Evolutionary conservation across 2,113 vertebrate genomes (phyloP).

Genomic region (Indicator indicator): DNA sequence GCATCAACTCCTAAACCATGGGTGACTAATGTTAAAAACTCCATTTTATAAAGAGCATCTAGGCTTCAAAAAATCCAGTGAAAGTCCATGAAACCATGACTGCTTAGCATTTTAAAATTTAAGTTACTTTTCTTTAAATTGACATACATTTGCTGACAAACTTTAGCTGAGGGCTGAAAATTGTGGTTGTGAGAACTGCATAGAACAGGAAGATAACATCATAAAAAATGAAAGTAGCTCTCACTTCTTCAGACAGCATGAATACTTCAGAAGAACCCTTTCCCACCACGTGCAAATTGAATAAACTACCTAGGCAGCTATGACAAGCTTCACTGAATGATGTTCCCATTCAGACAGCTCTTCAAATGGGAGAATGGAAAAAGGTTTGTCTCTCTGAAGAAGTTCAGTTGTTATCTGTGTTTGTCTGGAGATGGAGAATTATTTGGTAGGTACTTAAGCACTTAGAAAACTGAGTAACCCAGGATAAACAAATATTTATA

Average conservation of each 20-base stretch:
- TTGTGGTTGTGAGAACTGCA: not conserved
- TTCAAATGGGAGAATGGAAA: not conserved
- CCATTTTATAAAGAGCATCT: not conserved
- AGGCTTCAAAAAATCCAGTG: not conserved
- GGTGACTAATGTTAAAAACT: not conserved
- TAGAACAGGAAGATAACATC: not conserved
- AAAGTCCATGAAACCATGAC: not conserved
- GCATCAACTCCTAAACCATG: not conserved
- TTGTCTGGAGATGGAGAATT: not conserved
- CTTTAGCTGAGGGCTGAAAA: not conserved
- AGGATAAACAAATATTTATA: not conserved
- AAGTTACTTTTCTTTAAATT: not conserved
- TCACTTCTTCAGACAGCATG: not conserved
- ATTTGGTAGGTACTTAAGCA: not conserved
- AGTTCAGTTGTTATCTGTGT: not conserved
- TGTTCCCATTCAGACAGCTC: not conserved
- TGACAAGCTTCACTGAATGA: not conserved
- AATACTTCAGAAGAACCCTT: not conserved
- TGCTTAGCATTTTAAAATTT: not conserved
- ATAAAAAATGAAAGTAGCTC: not conserved
- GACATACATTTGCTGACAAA: not conserved
- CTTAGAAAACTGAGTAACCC: not conserved
- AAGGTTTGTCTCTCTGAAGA: not conserved
- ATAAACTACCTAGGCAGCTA: not conserved
- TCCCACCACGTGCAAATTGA: not conserved